Percentiles rank a stretch among this genome's conserved stretches.
Conservation (phyloP, 2,888 invertebrate species). For the Eupithecia dodoneata region DNA sequence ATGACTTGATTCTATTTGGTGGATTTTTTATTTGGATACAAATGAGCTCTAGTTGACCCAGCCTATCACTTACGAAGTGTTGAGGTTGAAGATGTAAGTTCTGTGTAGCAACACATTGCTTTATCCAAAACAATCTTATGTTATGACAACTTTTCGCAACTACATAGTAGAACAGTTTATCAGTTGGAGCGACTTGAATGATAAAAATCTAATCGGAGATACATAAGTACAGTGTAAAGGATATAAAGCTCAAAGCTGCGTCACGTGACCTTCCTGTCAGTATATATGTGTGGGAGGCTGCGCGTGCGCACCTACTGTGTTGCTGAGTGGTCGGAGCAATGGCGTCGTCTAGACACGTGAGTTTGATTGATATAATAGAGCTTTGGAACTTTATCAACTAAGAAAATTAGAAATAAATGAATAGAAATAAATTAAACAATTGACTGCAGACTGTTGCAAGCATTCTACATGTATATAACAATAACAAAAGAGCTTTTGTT, state of each 20-base stretch:
- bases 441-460: too few relatives aligned
- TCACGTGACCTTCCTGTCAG: constrained; percentile 26
- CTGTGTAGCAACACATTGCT: too few relatives aligned
- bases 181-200: background rate
- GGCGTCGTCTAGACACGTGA: constrained; percentile 26
- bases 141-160: too few relatives aligned
- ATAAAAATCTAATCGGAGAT: background rate
- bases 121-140: too few relatives aligned
- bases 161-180: background rate
- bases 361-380: constrained; percentile 5
- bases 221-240: constrained; percentile 2
- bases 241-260: constrained; percentile 31
- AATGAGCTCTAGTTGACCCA: background rate
- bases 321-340: constrained; percentile 8
- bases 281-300: constrained; percentile 23
- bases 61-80: too few relatives aligned
- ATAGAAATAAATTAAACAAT: too few relatives aligned
- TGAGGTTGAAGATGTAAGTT: too few relatives aligned
- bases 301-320: constrained; percentile 22
- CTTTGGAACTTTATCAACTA: background rate
- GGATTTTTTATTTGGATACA: background rate
- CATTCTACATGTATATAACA: too few relatives aligned
- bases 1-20: background rate
- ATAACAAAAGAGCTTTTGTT: too few relatives aligned
- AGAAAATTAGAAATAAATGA: too few relatives aligned